These are phyloP conservation scores for Periophthalmus magnuspinnatus DNA, from an alignment of 2,797 vertebrate species.

Conservation along the genomic window DNA sequence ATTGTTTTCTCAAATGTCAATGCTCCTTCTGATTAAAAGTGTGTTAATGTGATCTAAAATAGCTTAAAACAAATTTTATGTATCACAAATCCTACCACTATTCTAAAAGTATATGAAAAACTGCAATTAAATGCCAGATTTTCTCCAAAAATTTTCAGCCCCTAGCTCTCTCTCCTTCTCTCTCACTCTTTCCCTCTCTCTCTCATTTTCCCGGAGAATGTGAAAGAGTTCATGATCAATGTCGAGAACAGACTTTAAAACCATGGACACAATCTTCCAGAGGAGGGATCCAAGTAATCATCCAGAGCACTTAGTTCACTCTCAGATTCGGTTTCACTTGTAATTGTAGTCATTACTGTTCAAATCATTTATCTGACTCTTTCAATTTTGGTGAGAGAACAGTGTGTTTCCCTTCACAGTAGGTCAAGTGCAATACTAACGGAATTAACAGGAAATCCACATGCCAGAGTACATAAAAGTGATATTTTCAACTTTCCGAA, in stretches of 20 bases:
- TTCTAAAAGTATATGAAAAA: neutral
- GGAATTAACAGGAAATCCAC: neutral
- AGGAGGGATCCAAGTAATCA: slow-evolving; percentile 42
- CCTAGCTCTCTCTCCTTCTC: slow-evolving; percentile 30
- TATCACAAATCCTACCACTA: neutral
- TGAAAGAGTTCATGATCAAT: slow-evolving; percentile 20
- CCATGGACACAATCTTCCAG: slow-evolving; percentile 11
- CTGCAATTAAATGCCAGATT: neutral
- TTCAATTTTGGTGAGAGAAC: slow-evolving; percentile 8
- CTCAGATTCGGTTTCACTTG: slow-evolving; percentile 7
- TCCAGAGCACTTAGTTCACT: slow-evolving; percentile 28
- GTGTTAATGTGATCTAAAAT: neutral
- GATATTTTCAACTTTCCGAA: neutral
- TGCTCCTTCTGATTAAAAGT: too few relatives aligned
- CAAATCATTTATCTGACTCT: slow-evolving; percentile 18
- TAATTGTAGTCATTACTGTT: slow-evolving; percentile 12
- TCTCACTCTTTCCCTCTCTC: slow-evolving; percentile 3
- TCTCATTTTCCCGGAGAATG: slow-evolving; percentile 33
- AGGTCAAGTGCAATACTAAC: neutral
- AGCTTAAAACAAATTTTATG: neutral
- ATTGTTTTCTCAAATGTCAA: too few relatives aligned
- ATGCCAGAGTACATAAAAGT: neutral
- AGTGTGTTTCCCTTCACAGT: slow-evolving; percentile 2
- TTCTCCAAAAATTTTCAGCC: neutral
- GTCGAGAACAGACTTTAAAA: slow-evolving; percentile 58